phyloP scores from a whole-genome alignment of 2,113 vertebrate genomes.

The Mohoua ochrocephala region DNA sequence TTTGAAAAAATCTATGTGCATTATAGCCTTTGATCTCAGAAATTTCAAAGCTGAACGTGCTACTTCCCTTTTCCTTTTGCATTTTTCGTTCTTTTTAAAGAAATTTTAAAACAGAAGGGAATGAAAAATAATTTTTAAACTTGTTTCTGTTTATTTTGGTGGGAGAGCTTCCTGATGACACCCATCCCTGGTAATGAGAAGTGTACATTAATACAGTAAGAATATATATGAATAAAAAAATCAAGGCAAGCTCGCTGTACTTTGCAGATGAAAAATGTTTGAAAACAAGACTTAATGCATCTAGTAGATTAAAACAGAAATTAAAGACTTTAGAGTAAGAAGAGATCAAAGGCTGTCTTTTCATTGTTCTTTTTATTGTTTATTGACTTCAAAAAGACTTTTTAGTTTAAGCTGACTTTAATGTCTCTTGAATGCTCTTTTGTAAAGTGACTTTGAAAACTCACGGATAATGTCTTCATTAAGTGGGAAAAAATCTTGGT shows the following conservation, averaged over 20 bases:
- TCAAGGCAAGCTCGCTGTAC: constrained; percentile 47
- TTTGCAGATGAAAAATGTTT: constrained; percentile 68
- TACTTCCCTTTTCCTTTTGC: constrained; percentile 25
- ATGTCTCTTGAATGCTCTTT: constrained; percentile 81
- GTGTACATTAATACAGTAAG: constrained; percentile 20
- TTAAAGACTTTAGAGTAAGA: constrained; percentile 77
- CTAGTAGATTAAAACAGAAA: constrained; percentile 81
- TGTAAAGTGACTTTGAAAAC: constrained; percentile 83
- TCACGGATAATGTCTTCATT: constrained; percentile 80
- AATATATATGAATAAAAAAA: constrained; percentile 55
- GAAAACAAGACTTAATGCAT: constrained; percentile 69
- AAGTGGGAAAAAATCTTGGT: constrained; percentile 74
- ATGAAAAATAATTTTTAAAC: constrained; percentile 50
- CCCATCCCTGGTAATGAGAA: constrained; percentile 45
- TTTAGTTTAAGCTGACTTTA: constrained; percentile 82
- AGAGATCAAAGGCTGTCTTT: constrained; percentile 78
- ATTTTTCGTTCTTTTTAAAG: neutral
- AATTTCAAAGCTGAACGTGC: constrained; percentile 70
- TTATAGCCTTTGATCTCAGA: constrained; percentile 77
- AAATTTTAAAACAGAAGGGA: constrained; percentile 47
- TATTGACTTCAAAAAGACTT: constrained; percentile 85
- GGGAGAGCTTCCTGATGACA: constrained; percentile 31
- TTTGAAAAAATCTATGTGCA: constrained; percentile 78
- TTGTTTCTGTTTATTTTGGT: neutral
- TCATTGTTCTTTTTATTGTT: constrained; percentile 84